Percentiles rank a stretch among this genome's conserved stretches.
Conservation (phyloP, 2,113 vertebrate species). For the Trochalopteron elliotii region DNA sequence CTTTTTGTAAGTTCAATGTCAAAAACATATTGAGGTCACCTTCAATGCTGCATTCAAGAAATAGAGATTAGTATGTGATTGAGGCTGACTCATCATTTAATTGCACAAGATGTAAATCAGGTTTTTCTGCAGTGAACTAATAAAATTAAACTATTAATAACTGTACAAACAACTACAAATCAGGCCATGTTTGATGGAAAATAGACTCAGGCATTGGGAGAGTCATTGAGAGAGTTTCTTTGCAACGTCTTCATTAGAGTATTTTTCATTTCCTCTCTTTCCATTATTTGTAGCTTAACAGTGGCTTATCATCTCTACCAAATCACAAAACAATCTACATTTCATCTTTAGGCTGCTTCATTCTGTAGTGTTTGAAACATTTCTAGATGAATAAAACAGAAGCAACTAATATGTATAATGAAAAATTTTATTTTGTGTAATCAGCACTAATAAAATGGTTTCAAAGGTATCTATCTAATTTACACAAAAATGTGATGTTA, state of each 20-base stretch:
- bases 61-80: neutral
- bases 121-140: conserved; percentile 47
- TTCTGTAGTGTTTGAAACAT: neutral
- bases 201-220: neutral
- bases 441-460: neutral
- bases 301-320: neutral
- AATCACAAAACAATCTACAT: neutral
- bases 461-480: neutral
- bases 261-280: neutral
- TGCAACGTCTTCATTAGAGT: neutral
- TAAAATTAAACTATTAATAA: conserved; percentile 60
- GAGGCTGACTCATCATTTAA: conserved; percentile 44
- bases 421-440: neutral
- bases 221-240: neutral
- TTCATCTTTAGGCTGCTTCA: neutral
- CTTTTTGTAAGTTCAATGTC: conserved; percentile 17
- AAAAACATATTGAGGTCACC: conserved; percentile 11
- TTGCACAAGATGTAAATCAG: conserved; percentile 51
- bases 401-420: neutral
- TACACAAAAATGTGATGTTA: neutral
- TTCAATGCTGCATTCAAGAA: neutral
- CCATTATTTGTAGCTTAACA: neutral
- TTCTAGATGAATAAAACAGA: neutral
- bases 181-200: conserved; percentile 6
- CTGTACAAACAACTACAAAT: conserved; percentile 35